A percentile compares a stretch with the other conserved stretches of the same genome.
Conservation (phyloP, 2,113 vertebrate species). For the Malurus melanocephalus region DNA sequence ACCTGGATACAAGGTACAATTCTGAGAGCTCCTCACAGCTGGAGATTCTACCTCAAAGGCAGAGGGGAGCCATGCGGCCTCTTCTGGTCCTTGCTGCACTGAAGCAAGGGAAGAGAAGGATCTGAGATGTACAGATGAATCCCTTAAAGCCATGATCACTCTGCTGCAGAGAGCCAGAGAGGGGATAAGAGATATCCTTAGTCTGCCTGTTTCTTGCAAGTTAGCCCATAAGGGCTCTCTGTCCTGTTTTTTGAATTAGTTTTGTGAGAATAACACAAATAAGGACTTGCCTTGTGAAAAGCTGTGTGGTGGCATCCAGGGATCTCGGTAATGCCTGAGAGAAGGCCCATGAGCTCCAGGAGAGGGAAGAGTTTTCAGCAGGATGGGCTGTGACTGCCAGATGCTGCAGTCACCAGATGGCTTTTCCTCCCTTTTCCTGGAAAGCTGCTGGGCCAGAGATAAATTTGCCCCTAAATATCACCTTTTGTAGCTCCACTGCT, state of each 20-base stretch:
- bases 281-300: not conserved
- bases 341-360: not conserved
- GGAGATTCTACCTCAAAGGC: slow-evolving; percentile 16
- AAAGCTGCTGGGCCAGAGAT: not conserved
- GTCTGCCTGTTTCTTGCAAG: not conserved
- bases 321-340: not conserved
- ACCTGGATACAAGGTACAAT: not conserved
- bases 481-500: not conserved
- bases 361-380: not conserved
- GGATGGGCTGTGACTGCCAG: not conserved
- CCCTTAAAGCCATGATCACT: not conserved
- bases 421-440: not conserved
- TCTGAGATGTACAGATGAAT: not conserved
- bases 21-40: not conserved
- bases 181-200: not conserved
- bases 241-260: not conserved
- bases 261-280: not conserved
- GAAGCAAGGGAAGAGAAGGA: not conserved
- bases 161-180: not conserved
- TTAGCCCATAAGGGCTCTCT: not conserved
- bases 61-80: not conserved
- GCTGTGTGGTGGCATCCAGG: not conserved
- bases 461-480: not conserved
- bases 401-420: not conserved
- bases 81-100: not conserved